Evolutionary conservation across 1,140 invertebrate species (phyloP), one percentile per base, ranked within the genome.

Genomic region (Drosophila kanapiae): DNA sequence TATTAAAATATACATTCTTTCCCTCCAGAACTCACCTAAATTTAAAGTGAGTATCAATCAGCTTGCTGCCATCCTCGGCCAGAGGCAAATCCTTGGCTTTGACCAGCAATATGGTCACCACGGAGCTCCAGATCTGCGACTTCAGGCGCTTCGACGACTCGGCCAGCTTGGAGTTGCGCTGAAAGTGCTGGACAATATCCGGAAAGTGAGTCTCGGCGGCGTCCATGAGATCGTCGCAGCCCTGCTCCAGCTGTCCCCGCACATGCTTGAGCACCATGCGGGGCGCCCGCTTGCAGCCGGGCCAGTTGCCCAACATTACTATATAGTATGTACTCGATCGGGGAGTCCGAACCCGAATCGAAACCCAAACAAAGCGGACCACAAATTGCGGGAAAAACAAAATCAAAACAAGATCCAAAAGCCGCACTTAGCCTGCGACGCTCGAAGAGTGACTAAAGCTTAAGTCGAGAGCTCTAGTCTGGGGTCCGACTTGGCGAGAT

Each of bases 11-110:
- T 23, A 23, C 1, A 23, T 23, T 23, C 23, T 3, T 23, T 10
- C 23, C 11, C 10, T 4, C 1, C 14, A 53, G n/a, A 35, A 57
- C 67, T 93, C 93, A 98, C 97, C 97, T 96, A 94, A 99, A 99
- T 93, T 99, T 99, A 84, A 98, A 98, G 92, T 99, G 99, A 51
- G 98, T 98, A 93, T 99, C 98, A 76, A 96, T 97, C 38, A 96
- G 94, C 54, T 97, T 96, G 3, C 94, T 95, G 91, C 99, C 98
- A 76, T 98, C 95, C 92, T 98, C 97, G 95, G 98, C 97, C 8
- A 97, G 95, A 13, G 96, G 94, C 9, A 99, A 94, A 92, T 98
- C 97, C 93, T 96, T 98, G 6, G 97, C 98, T 93, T 99, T 98
- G 7, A 99, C 96, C 65, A 99, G 94, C 4, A 99, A 96, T 75